These are phyloP conservation scores for Neolamprologus tretocephalus DNA, from an alignment of 2,113 vertebrate genomes.

Conservation along the genomic window DNA sequence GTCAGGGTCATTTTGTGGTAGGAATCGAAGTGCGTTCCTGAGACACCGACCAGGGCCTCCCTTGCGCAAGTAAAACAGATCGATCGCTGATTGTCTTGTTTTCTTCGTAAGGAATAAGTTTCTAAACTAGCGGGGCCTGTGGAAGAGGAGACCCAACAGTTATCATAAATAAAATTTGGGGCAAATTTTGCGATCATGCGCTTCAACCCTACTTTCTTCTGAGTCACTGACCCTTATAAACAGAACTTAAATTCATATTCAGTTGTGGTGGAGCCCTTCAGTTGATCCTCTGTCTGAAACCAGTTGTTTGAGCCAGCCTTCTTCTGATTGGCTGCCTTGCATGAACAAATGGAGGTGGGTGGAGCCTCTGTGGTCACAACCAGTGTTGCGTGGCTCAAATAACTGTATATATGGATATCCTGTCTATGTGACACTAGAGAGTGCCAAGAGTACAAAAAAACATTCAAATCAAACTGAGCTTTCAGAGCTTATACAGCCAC, in stretches of 20 bases:
- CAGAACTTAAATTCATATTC: background rate
- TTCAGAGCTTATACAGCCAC: background rate
- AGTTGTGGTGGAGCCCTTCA: background rate
- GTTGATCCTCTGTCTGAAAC: background rate
- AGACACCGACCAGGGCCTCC: background rate
- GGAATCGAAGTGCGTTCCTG: background rate
- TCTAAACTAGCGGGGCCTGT: no score
- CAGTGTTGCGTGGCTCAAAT: background rate
- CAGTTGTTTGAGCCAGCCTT: background rate
- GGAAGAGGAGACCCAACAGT: background rate
- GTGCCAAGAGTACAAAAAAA: background rate
- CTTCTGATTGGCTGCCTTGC: background rate
- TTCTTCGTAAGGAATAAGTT: no score
- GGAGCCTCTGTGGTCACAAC: background rate
- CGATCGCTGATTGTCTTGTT: no score
- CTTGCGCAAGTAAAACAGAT: no score
- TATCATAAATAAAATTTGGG: background rate
- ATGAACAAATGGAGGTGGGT: background rate
- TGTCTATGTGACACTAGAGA: background rate
- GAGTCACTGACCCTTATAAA: background rate
- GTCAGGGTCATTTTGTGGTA: background rate
- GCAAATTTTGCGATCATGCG: background rate
- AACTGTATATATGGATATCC: background rate
- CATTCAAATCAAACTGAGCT: background rate
- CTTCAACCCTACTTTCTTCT: background rate